Evolutionary conservation across 2,797 vertebrate species (phyloP).

Genomic region (Acestrorhynchus altus): DNA sequence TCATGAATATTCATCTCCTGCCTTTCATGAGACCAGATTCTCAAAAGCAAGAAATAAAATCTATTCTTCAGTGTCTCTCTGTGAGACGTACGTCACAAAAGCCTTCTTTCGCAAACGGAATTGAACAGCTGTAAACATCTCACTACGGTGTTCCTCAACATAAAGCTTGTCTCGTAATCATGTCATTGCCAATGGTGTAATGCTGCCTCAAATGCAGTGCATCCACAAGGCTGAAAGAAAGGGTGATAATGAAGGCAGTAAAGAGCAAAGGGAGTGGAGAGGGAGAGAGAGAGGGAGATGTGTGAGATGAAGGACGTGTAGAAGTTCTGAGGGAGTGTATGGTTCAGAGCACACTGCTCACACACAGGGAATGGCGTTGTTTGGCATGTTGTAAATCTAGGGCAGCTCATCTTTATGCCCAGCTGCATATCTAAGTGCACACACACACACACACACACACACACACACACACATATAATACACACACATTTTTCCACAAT

Average conservation of each 20-base stretch:
- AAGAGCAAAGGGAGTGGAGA: background rate
- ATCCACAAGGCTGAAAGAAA: background rate
- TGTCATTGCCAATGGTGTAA: background rate
- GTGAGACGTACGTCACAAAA: slow-evolving; percentile 16
- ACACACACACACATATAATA: slow-evolving; percentile 1
- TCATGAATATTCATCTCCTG: slow-evolving; percentile 56
- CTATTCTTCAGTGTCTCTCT: slow-evolving; percentile 23
- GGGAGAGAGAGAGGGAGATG: background rate
- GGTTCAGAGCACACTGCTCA: slow-evolving; percentile 50
- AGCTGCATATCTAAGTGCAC: slow-evolving; percentile 22
- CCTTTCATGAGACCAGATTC: slow-evolving; percentile 47
- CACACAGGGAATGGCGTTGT: slow-evolving; percentile 48
- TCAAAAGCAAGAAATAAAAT: slow-evolving; percentile 23
- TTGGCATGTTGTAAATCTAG: slow-evolving; percentile 55
- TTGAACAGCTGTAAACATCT: slow-evolving; percentile 24
- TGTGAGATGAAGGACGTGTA: slow-evolving; percentile 39
- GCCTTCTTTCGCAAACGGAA: background rate
- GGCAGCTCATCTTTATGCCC: slow-evolving; percentile 45
- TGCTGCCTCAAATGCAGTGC: background rate
- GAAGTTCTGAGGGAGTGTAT: slow-evolving; percentile 18
- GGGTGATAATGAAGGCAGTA: slow-evolving; percentile 1
- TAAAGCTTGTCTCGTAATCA: background rate
- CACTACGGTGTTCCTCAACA: background rate
- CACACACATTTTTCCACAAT: background rate
- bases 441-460: slow-evolving; percentile 26